Conservation (phyloP, 2,113 vertebrate species). For the Dicentrarchus labrax region DNA sequence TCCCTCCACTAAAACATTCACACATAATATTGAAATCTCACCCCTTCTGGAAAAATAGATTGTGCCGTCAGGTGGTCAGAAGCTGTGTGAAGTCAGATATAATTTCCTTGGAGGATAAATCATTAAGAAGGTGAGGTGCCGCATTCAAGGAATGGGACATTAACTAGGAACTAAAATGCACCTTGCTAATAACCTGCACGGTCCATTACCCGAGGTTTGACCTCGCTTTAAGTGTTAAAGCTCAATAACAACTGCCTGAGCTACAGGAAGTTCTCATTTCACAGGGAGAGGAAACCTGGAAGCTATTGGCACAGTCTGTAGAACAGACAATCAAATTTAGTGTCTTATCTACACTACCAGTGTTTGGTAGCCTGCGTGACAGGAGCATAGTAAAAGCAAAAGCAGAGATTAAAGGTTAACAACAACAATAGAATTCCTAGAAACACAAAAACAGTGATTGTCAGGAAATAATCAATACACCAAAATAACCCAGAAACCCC, state of each 20-base stretch:
- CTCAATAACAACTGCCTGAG: neutral
- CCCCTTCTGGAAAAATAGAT: neutral
- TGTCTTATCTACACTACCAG: too few relatives aligned
- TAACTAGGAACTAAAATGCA: slow-evolving; percentile 13
- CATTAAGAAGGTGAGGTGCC: slow-evolving; percentile 11
- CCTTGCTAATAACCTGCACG: slow-evolving; percentile 26
- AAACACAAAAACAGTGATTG: neutral
- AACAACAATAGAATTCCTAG: neutral
- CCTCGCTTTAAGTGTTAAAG: slow-evolving; percentile 11
- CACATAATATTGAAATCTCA: neutral
- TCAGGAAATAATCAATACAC: neutral
- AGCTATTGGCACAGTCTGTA: neutral
- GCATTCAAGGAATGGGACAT: slow-evolving; percentile 16
- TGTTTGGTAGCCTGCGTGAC: neutral
- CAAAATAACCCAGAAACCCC: neutral
- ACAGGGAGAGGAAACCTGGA: neutral
- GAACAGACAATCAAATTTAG: neutral
- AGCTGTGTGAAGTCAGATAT: neutral
- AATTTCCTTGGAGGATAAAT: slow-evolving; percentile 16
- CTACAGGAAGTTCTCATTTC: slow-evolving; percentile 16
- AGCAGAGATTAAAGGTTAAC: slow-evolving; percentile 13
- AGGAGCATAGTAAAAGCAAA: neutral
- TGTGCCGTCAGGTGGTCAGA: neutral
- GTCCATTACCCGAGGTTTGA: slow-evolving; percentile 44
- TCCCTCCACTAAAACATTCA: neutral